Conservation (phyloP, 2,113 vertebrate genomes). For the Megatriorchis doriae region DNA sequence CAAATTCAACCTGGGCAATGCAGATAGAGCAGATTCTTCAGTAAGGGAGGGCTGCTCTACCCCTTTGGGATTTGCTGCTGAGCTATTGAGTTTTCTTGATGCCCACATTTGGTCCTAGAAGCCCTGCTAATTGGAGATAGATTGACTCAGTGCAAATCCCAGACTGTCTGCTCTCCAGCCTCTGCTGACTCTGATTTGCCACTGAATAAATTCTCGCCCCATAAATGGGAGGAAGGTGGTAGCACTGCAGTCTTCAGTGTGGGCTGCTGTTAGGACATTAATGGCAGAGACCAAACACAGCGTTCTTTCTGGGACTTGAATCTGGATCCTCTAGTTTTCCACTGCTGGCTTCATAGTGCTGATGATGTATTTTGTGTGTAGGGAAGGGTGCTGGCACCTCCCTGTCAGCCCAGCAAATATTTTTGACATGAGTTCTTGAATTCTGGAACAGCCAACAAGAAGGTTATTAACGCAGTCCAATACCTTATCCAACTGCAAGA, state of each 20-base stretch:
- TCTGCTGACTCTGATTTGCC: not conserved
- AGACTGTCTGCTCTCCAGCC: not conserved
- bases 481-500: not conserved
- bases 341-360: not conserved
- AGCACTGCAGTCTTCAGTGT: not conserved
- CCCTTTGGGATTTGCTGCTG: not conserved
- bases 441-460: not conserved
- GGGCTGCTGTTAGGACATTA: not conserved
- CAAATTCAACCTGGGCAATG: not conserved
- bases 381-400: slow-evolving; percentile 45
- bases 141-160: not conserved
- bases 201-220: not conserved
- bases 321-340: slow-evolving; percentile 43
- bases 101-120: not conserved
- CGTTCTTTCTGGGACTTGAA: not conserved
- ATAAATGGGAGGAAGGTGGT: not conserved
- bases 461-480: not conserved
- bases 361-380: slow-evolving; percentile 20
- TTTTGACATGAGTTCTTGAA: slow-evolving; percentile 44
- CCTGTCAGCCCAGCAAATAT: slow-evolving; percentile 51
- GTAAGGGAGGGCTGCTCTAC: not conserved
- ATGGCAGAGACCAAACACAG: not conserved
- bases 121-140: not conserved
- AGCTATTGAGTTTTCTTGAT: not conserved
- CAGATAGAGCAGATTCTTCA: not conserved